These are phyloP conservation scores for Phrixothrix hirtus DNA, from an alignment of 2,888 invertebrate genomes.

Conservation along the genomic window DNA sequence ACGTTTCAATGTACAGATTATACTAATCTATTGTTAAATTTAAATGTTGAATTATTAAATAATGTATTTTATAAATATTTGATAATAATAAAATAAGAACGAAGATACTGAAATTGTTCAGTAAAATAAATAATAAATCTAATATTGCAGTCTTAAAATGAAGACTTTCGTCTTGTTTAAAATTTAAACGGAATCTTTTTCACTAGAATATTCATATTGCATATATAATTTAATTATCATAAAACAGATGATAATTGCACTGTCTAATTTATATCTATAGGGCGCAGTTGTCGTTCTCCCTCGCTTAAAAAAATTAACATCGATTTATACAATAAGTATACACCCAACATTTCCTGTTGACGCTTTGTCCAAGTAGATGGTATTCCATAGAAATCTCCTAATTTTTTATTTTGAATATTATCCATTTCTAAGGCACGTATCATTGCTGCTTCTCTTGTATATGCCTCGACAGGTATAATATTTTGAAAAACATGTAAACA, in stretches of 20 bases:
- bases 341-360: slow-evolving; percentile 73
- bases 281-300: slow-evolving; percentile 85
- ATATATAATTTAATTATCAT: neutral
- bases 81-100: too few relatives aligned
- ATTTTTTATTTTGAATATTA: slow-evolving; percentile 77
- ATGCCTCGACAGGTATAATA: slow-evolving; percentile 88
- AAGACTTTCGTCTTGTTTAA: too few relatives aligned
- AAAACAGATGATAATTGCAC: neutral
- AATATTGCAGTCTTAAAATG: too few relatives aligned
- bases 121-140: too few relatives aligned
- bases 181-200: neutral
- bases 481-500: slow-evolving; percentile 91
- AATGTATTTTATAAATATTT: too few relatives aligned
- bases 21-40: too few relatives aligned
- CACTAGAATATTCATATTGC: neutral
- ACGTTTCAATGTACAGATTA: too few relatives aligned
- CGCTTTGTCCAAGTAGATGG: slow-evolving; percentile 73
- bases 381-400: slow-evolving; percentile 82
- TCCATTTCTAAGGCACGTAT: slow-evolving; percentile 82
- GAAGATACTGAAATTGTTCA: too few relatives aligned
- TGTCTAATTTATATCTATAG: slow-evolving; percentile 65
- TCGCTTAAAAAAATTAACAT: slow-evolving; percentile 83
- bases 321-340: slow-evolving; percentile 78
- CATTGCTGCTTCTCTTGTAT: slow-evolving; percentile 92
- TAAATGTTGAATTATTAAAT: too few relatives aligned